These are phyloP conservation scores for Phoxinus dragarum DNA, from an alignment of 2,797 vertebrate genomes.

Conservation along the genomic window DNA sequence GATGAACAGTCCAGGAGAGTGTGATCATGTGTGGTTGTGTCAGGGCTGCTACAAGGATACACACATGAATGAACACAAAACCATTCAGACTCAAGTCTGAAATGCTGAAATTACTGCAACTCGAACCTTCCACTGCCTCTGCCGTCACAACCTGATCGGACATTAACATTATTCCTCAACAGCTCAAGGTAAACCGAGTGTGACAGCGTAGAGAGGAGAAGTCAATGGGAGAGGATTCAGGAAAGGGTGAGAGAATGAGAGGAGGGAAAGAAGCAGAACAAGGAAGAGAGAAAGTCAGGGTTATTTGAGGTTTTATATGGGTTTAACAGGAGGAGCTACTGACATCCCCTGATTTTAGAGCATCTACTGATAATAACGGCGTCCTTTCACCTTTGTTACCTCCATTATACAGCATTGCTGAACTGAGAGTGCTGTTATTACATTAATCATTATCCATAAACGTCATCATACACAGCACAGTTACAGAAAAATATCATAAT, in stretches of 20 bases:
- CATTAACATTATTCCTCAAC: not conserved
- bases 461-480: not conserved
- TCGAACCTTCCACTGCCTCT: not conserved
- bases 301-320: not conserved
- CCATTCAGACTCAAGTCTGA: not conserved
- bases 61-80: conserved; percentile 5
- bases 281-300: not conserved
- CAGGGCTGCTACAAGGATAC: not conserved
- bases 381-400: not conserved
- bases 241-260: not conserved
- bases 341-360: not conserved
- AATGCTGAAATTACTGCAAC: not conserved
- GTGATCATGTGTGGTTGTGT: conserved; percentile 11
- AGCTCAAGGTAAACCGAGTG: conserved; percentile 16
- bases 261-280: not conserved
- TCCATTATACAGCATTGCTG: not conserved
- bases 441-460: not conserved
- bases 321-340: not conserved
- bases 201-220: not conserved
- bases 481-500: not conserved
- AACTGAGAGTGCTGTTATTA: not conserved
- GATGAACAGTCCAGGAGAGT: not conserved
- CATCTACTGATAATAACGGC: not conserved
- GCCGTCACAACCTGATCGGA: not conserved
- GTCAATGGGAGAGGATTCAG: not conserved